Evolutionary conservation across 2,797 vertebrate genomes (phyloP).

Genomic region (Liasis olivaceus): DNA sequence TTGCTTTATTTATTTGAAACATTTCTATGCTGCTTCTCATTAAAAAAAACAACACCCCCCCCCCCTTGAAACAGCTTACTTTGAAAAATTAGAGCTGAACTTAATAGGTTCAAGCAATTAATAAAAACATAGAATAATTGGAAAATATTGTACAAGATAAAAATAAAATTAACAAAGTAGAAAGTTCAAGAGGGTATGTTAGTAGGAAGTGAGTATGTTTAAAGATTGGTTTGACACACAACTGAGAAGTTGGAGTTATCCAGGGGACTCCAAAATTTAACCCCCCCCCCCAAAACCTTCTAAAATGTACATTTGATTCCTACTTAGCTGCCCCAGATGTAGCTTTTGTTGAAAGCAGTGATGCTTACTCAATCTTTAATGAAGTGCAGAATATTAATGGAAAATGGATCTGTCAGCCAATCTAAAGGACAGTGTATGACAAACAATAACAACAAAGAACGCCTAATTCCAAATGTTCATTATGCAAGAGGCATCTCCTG

Average conservation of each 20-base stretch:
- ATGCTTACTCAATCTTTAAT: not conserved
- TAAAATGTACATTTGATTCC: not conserved
- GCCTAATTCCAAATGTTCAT: not conserved
- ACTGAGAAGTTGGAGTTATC: not conserved
- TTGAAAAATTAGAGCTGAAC: not conserved
- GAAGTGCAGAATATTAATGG: slow-evolving; percentile 2
- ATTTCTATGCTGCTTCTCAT: not conserved
- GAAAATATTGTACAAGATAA: not conserved
- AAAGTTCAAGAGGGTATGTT: not conserved
- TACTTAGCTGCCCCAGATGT: not conserved
- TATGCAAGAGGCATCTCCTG: not conserved
- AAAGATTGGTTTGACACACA: not conserved
- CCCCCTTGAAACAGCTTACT: too few species aligned
- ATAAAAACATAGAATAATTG: not conserved
- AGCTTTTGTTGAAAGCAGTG: not conserved
- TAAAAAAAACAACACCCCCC: not conserved
- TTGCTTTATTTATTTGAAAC: not conserved
- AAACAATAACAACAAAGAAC: not conserved
- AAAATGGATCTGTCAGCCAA: not conserved
- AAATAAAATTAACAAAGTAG: not conserved
- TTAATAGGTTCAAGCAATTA: not conserved
- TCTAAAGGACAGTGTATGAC: not conserved
- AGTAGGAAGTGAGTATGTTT: not conserved
- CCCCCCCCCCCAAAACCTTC: not conserved
- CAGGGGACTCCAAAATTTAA: not conserved